Conservation (phyloP, 2,888 invertebrate species). For the Phragmatobia fuliginosa region DNA sequence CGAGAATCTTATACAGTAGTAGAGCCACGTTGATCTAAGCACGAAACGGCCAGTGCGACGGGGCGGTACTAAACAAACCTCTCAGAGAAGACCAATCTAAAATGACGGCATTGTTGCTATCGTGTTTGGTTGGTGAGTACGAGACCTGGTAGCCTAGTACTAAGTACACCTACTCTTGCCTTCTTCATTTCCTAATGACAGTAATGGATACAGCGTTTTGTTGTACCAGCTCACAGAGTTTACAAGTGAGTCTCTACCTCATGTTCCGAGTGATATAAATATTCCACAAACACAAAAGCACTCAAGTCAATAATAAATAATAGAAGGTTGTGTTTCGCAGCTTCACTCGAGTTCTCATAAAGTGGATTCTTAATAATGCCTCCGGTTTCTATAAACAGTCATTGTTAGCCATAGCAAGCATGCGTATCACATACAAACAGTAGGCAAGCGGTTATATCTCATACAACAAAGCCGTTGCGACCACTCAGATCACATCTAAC, state of each 20-base stretch:
- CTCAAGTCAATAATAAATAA: neutral
- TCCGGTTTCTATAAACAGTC: constrained; percentile 14
- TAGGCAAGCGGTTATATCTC: neutral
- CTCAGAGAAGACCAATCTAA: too few relatives aligned
- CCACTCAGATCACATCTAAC: constrained; percentile 26
- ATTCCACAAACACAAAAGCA: neutral
- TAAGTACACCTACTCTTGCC: too few relatives aligned
- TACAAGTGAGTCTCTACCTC: neutral
- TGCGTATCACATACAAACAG: constrained; percentile 15
- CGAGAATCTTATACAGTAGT: too few relatives aligned
- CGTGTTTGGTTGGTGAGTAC: too few relatives aligned
- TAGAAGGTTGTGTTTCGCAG: neutral
- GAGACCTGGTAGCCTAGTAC: too few relatives aligned
- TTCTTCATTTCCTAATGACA: too few relatives aligned
- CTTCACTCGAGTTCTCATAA: constrained; percentile 17
- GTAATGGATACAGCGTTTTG: too few relatives aligned
- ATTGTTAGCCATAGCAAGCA: constrained; percentile 16
- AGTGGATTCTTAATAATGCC: constrained; percentile 11
- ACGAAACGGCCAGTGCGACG: too few relatives aligned
- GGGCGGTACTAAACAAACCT: too few relatives aligned
- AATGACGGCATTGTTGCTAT: too few relatives aligned
- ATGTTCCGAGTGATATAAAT: neutral
- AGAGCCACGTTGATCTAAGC: too few relatives aligned
- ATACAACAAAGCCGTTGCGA: constrained; percentile 14
- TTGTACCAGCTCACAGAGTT: too few relatives aligned